These are phyloP conservation scores for Leptocoma aspasia DNA, from an alignment of 2,113 vertebrate genomes.

Conservation along the genomic window DNA sequence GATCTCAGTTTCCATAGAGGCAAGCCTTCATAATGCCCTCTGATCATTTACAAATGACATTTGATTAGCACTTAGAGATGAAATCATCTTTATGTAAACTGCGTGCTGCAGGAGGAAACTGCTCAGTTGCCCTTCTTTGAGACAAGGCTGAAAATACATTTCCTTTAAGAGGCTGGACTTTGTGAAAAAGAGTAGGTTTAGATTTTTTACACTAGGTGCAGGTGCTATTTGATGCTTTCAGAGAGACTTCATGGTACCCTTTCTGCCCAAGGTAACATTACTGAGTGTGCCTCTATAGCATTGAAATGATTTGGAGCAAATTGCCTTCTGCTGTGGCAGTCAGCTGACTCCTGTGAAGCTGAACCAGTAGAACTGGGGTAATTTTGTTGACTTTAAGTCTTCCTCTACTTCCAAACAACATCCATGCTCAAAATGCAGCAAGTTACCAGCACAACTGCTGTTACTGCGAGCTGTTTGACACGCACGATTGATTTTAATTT, in stretches of 20 bases:
- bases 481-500: neutral
- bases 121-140: neutral
- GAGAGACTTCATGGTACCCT: neutral
- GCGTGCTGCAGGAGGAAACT: neutral
- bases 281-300: neutral
- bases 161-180: neutral
- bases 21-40: neutral
- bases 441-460: neutral
- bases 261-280: neutral
- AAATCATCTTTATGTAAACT: neutral
- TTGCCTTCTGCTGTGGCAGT: neutral
- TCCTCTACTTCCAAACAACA: neutral
- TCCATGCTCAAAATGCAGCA: neutral
- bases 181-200: neutral
- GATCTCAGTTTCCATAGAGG: neutral
- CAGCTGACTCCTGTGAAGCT: neutral
- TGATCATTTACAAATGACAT: neutral
- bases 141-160: conserved; percentile 24
- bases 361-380: neutral
- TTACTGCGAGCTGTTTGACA: neutral
- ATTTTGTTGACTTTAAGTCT: neutral
- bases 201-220: neutral
- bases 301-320: neutral
- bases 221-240: neutral
- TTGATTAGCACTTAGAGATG: conserved; percentile 22